Conservation (phyloP, 2,797 vertebrate genomes). For the Danio choprae region DNA sequence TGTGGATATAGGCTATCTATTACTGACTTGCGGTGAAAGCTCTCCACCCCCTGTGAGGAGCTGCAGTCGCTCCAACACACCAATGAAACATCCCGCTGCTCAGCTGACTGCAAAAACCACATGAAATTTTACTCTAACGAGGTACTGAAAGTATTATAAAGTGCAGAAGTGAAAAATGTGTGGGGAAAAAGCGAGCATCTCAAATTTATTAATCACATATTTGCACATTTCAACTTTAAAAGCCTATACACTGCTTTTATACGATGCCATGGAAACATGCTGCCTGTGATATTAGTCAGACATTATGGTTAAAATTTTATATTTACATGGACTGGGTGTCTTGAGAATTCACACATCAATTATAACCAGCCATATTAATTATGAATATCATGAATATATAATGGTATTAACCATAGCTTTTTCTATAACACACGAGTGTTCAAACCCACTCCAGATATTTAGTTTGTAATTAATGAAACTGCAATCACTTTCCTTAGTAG, state of each 20-base stretch:
- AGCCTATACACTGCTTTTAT: not conserved
- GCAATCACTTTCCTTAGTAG: conserved; percentile 3
- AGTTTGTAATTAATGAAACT: conserved; percentile 4
- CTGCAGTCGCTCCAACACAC: not conserved
- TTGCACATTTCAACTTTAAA: not conserved
- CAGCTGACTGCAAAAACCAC: conserved; percentile 1
- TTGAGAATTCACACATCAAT: conserved; percentile 31
- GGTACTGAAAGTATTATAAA: conserved; percentile 6
- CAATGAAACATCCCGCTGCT: conserved; percentile 1
- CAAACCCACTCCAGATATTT: not conserved
- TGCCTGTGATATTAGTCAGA: conserved; percentile 16
- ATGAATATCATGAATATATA: conserved; percentile 42
- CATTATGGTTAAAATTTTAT: conserved; percentile 5
- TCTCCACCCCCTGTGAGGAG: conserved; percentile 27
- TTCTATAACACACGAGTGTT: conserved; percentile 25
- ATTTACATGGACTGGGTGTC: not conserved
- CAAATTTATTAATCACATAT: not conserved
- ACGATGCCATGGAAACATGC: not conserved
- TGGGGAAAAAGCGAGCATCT: not conserved
- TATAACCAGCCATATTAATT: conserved; percentile 37
- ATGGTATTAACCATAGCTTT: conserved; percentile 2
- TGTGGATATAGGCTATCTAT: conserved; percentile 17
- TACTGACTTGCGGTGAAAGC: conserved; percentile 6
- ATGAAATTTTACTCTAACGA: not conserved
- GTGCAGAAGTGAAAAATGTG: not conserved